phyloP scores from a whole-genome alignment of 2,113 vertebrate genomes.

The Hydrochoerus hydrochaeris region DNA sequence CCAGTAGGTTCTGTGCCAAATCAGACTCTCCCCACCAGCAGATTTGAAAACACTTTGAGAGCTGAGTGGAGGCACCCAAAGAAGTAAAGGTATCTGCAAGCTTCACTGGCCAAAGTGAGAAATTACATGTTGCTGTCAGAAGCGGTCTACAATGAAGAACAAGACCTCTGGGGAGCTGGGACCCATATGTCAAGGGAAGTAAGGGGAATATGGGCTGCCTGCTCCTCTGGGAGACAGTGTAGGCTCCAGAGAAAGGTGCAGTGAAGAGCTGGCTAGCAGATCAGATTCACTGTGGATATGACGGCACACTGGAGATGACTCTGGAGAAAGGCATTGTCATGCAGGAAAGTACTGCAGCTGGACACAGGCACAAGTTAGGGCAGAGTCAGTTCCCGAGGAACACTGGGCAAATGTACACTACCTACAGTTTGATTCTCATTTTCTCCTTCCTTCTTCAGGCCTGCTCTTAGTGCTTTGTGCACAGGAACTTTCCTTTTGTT shows the following conservation, averaged over 20 bases:
- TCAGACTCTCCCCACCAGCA: neutral
- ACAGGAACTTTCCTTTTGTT: neutral
- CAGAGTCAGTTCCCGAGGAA: neutral
- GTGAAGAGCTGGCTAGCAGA: neutral
- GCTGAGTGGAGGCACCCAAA: neutral
- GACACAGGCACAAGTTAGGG: too few species aligned
- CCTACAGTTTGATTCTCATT: neutral
- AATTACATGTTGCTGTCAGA: neutral
- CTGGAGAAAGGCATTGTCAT: neutral
- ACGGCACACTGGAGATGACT: neutral
- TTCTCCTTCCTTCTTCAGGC: neutral
- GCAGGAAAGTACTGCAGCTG: neutral
- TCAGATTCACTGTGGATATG: neutral
- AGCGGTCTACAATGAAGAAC: fast-evolving
- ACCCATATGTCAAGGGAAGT: neutral
- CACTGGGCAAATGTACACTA: neutral
- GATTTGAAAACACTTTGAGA: neutral
- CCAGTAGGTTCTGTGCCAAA: neutral
- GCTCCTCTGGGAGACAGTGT: neutral
- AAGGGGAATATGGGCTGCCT: fast-evolving
- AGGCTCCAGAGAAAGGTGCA: neutral
- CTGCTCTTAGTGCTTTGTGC: neutral
- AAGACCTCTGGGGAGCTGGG: neutral
- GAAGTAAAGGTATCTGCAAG: neutral
- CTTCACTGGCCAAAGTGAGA: neutral